Percentiles rank a stretch among this genome's conserved stretches.
These are phyloP conservation scores for Aricia artaxerxes DNA, from an alignment of 2,888 invertebrate species.

Conservation along the genomic window DNA sequence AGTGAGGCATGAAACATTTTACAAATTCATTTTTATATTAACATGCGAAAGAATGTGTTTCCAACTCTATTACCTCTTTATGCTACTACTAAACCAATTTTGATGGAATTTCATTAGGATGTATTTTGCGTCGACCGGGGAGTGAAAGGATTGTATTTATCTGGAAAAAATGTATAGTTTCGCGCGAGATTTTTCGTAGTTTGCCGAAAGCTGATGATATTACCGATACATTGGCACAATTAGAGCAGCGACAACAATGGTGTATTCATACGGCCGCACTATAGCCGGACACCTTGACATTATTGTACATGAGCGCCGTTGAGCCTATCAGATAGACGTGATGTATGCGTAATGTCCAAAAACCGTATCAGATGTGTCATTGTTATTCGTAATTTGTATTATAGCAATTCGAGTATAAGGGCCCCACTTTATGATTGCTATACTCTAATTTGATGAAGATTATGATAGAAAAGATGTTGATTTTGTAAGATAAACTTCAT, in stretches of 20 bases:
- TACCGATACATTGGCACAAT: not conserved
- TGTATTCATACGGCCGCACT: slow-evolving; percentile 20
- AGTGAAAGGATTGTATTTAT: too few relatives aligned
- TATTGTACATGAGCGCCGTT: slow-evolving; percentile 14
- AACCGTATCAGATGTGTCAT: slow-evolving; percentile 12
- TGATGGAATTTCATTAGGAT: not conserved
- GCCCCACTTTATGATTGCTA: too few relatives aligned
- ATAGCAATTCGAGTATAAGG: too few relatives aligned
- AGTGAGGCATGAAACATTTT: not conserved
- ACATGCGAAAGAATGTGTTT: not conserved
- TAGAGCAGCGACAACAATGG: slow-evolving; percentile 28
- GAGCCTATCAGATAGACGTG: slow-evolving; percentile 14
- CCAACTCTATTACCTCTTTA: not conserved
- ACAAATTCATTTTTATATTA: not conserved
- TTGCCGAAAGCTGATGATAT: not conserved
- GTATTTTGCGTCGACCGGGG: not conserved
- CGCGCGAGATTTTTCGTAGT: not conserved
- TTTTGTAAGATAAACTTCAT: too few relatives aligned
- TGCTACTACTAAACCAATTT: not conserved
- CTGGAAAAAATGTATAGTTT: not conserved
- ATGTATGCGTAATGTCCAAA: not conserved
- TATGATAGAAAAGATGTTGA: too few relatives aligned
- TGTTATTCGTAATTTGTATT: not conserved
- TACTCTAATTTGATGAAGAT: too few relatives aligned
- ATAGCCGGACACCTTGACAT: slow-evolving; percentile 19